phyloP scores from a whole-genome alignment of 2,888 invertebrate species.

The Blastobasis lacticolella region DNA sequence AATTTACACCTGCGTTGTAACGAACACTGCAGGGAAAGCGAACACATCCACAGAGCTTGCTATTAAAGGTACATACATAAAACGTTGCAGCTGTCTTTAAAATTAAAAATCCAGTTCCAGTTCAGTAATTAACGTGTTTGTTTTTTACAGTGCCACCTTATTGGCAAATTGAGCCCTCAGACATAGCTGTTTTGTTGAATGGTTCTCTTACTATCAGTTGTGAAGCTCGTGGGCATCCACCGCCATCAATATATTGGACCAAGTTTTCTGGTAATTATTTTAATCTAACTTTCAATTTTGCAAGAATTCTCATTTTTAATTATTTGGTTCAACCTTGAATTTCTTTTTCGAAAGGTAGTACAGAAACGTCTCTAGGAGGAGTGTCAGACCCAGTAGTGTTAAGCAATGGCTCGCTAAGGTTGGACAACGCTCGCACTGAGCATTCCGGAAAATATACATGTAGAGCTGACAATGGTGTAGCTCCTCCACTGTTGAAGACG shows the following conservation, averaged over 20 bases:
- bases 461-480: slow-evolving; percentile 88
- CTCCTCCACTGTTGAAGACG: slow-evolving; percentile 85
- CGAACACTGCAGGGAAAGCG: slow-evolving; percentile 82
- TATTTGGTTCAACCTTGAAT: not conserved
- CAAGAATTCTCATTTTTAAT: not conserved
- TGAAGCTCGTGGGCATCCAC: slow-evolving; percentile 85
- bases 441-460: slow-evolving; percentile 91
- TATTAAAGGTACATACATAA: slow-evolving; percentile 76
- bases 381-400: slow-evolving; percentile 64
- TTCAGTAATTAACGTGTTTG: not conserved
- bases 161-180: slow-evolving; percentile 83
- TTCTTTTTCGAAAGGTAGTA: slow-evolving; percentile 40
- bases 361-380: slow-evolving; percentile 59
- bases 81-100: not conserved
- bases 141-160: slow-evolving; percentile 81
- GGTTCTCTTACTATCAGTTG: slow-evolving; percentile 83
- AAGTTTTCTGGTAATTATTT: slow-evolving; percentile 77
- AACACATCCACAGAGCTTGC: slow-evolving; percentile 81
- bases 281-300: not conserved
- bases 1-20: slow-evolving; percentile 81
- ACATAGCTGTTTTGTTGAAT: slow-evolving; percentile 82
- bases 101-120: not conserved
- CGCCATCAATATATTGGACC: slow-evolving; percentile 82
- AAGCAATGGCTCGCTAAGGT: slow-evolving; percentile 82
- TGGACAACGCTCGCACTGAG: slow-evolving; percentile 82